Percentiles rank a stretch among this genome's conserved stretches.
Conservation (phyloP, 2,797 vertebrate genomes). For the Podarcis lilfordi region DNA sequence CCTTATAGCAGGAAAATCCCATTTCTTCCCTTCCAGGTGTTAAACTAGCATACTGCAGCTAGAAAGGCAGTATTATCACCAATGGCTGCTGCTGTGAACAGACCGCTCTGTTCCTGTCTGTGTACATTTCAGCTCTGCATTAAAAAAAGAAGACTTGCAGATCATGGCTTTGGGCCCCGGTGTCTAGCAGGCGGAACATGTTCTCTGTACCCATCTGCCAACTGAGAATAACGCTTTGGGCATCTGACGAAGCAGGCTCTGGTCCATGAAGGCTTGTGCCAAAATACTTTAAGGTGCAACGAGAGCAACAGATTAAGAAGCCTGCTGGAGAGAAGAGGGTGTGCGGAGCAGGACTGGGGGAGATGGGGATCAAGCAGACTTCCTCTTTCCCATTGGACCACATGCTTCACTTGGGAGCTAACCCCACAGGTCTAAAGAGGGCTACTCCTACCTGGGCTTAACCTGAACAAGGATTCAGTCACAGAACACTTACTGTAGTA, state of each 20-base stretch:
- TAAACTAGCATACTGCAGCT: no score
- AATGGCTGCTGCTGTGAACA: neutral
- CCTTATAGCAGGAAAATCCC: neutral
- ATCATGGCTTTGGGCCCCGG: neutral
- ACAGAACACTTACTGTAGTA: neutral
- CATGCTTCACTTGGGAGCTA: neutral
- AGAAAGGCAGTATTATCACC: neutral
- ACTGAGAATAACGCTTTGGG: neutral
- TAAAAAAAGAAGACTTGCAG: neutral
- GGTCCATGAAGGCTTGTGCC: neutral
- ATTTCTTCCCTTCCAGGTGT: neutral
- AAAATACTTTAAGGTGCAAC: neutral
- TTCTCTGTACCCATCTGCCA: neutral
- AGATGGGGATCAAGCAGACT: neutral
- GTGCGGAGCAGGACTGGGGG: no score
- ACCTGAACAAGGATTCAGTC: neutral
- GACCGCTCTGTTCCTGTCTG: no score
- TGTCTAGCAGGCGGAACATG: no score
- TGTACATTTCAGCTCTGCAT: neutral
- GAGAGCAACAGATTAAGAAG: neutral
- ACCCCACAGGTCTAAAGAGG: neutral
- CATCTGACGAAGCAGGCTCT: neutral
- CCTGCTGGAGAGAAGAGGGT: no score
- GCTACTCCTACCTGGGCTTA: neutral
- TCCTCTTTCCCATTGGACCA: no score